These are phyloP conservation scores for Gibbula magus DNA, from an alignment of 2,888 invertebrate genomes.

Conservation along the genomic window DNA sequence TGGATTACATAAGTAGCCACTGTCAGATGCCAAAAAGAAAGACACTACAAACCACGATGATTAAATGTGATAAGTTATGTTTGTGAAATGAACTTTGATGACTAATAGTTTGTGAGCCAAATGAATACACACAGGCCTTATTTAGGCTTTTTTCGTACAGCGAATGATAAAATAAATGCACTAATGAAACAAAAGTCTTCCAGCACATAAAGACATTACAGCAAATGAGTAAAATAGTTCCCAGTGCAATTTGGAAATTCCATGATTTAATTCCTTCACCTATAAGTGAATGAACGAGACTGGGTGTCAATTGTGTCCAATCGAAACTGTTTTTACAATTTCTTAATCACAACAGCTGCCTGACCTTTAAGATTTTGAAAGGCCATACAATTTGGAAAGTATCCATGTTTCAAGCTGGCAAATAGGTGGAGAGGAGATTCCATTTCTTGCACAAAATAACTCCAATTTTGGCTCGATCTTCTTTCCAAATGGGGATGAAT, in stretches of 20 bases:
- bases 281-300: constrained; percentile 13
- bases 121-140: constrained; percentile 9
- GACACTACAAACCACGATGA: constrained; percentile 27
- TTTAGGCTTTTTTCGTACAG: background rate
- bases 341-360: constrained; percentile 5
- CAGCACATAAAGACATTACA: constrained; percentile 25
- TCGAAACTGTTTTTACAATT: constrained; percentile 8
- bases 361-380: constrained; percentile 14
- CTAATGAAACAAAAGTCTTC: constrained; percentile 26
- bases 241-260: constrained; percentile 23
- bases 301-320: constrained; percentile 9
- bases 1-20: constrained; percentile 15
- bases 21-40: constrained; percentile 24
- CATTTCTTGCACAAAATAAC: constrained; percentile 23
- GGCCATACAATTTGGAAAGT: constrained; percentile 10
- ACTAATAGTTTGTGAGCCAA: constrained; percentile 13
- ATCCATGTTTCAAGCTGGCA: constrained; percentile 16
- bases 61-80: constrained; percentile 12
- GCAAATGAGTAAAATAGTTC: constrained; percentile 22
- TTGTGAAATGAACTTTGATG: constrained; percentile 24
- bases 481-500: constrained; percentile 25
- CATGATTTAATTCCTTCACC: constrained; percentile 21
- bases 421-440: constrained; percentile 13
- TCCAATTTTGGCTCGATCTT: constrained; percentile 22
- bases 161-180: constrained; percentile 26